These are phyloP conservation scores for Excalfactoria chinensis DNA, from an alignment of 2,113 vertebrate genomes.

Conservation along the genomic window DNA sequence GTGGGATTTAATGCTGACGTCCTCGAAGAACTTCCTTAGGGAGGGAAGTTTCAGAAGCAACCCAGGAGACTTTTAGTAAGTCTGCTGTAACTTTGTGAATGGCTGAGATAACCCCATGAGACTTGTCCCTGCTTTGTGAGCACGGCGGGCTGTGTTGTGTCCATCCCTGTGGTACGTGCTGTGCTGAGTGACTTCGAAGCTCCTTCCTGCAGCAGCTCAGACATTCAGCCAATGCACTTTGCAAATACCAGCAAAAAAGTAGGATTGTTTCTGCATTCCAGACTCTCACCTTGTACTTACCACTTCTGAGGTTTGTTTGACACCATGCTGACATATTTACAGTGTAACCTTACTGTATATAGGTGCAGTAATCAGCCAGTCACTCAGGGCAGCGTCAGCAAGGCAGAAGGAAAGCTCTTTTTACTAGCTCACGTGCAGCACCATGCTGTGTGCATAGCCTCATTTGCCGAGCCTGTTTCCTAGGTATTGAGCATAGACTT, in stretches of 20 bases:
- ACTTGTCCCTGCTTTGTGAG: fast-evolving
- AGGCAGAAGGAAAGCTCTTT: constrained; percentile 21
- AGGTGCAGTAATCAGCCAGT: constrained; percentile 37
- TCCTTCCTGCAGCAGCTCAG: not conserved
- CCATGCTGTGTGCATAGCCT: constrained; percentile 16
- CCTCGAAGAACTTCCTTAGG: not conserved
- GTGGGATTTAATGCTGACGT: not conserved
- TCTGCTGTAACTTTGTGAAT: not conserved
- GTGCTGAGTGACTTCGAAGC: not conserved
- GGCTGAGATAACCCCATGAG: not conserved
- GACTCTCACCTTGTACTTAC: constrained; percentile 52
- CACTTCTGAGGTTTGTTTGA: constrained; percentile 62
- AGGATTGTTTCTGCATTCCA: constrained; percentile 35
- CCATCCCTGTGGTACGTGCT: not conserved
- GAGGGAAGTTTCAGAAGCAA: not conserved
- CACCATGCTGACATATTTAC: constrained; percentile 25
- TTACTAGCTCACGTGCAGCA: constrained; percentile 12
- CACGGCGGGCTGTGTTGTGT: not conserved
- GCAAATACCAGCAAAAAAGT: not conserved
- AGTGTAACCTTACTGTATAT: constrained; percentile 53
- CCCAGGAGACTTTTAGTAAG: not conserved
- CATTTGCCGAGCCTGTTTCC: constrained; percentile 47
- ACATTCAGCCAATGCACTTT: not conserved
- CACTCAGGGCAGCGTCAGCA: not conserved
- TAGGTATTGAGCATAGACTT: not conserved